Conservation (phyloP, 2,797 vertebrate genomes). For the Tympanoctomys barrerae region DNA sequence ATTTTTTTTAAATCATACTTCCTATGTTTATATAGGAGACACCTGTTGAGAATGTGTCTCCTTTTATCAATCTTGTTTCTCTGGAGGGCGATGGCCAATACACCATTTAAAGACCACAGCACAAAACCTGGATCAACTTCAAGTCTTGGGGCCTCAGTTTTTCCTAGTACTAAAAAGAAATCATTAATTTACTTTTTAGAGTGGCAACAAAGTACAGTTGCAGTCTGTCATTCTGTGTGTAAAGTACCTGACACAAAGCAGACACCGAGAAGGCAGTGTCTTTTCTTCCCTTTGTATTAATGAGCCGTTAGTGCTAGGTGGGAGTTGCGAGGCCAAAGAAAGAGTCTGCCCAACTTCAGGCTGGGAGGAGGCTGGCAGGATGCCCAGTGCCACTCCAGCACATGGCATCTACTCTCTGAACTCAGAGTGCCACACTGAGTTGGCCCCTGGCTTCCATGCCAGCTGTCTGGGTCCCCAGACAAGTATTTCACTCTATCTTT, state of each 20-base stretch:
- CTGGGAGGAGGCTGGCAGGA: conserved; percentile 40
- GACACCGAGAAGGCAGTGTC: conserved; percentile 55
- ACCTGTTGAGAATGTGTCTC: neutral
- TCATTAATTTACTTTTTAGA: conserved; percentile 48
- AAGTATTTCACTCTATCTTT: conserved; percentile 68
- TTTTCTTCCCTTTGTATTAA: conserved; percentile 74
- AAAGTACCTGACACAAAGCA: conserved; percentile 54
- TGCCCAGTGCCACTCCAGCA: conserved; percentile 45
- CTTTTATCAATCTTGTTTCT: conserved; percentile 21
- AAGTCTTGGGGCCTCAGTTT: conserved; percentile 42
- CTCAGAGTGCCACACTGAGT: conserved; percentile 56
- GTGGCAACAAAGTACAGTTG: conserved; percentile 58
- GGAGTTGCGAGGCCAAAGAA: conserved; percentile 50
- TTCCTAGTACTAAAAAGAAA: conserved; percentile 64
- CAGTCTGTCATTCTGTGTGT: conserved; percentile 11
- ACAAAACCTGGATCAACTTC: neutral
- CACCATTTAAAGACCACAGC: neutral
- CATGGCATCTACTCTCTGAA: conserved; percentile 43
- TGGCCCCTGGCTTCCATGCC: conserved; percentile 62
- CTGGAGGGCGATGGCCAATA: neutral
- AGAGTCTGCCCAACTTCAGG: neutral
- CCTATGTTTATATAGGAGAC: neutral
- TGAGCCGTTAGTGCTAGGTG: conserved; percentile 67
- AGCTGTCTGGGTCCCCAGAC: conserved; percentile 57
- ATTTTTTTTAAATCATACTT: neutral